Evolutionary conservation across 2,113 vertebrate genomes (phyloP), one percentile per base, ranked within the genome.

Genomic region (Tenrec ecaudatus): DNA sequence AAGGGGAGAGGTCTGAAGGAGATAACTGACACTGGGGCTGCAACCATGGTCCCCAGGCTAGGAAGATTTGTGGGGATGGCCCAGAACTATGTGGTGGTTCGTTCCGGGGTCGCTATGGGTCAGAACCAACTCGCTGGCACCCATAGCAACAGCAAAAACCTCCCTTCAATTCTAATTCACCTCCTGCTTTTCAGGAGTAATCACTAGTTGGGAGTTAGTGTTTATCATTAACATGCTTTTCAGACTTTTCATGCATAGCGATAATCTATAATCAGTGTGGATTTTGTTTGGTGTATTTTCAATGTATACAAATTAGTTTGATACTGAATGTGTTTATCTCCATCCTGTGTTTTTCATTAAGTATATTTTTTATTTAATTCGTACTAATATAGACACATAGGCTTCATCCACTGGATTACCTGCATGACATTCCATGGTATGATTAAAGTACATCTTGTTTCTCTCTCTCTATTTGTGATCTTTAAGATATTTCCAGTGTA

Each of bases 391-490:
- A 76, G 62, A 75, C 22, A 68, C 62, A 79, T 27, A 17, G 20
- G 27, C 60, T 64, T 77, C 58, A 27, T 82, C 77, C 82, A 73
- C 10, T 71, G n/a, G 78, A 82, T 93, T 80, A 89, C 33, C 27
- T 43, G 31, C 79, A 62, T 88, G 71, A 14, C 27, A 68, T 57
- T 86, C 79, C 10, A 80, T 53, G 81, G 16, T 66, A 68, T 62
- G 43, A 68, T 31, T 36, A n/a, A 36, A 57, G 33, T n/a, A 88
- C 71, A 33, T 53, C 8, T 60, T 15, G 73, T 64, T 40, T 40
- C 40, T 40, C 60, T 95, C 92, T 79, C 60, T 95, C 92, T 79
- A 23, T 66, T 78, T 82, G 58, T 87, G 43, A 77, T 73, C 89
- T 73, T 73, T 58, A 89, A 91, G 60, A 58, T 86, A 31, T 57